These are phyloP conservation scores for Phalacrocorax brasilianus DNA, from an alignment of 2,113 vertebrate species.

Conservation along the genomic window DNA sequence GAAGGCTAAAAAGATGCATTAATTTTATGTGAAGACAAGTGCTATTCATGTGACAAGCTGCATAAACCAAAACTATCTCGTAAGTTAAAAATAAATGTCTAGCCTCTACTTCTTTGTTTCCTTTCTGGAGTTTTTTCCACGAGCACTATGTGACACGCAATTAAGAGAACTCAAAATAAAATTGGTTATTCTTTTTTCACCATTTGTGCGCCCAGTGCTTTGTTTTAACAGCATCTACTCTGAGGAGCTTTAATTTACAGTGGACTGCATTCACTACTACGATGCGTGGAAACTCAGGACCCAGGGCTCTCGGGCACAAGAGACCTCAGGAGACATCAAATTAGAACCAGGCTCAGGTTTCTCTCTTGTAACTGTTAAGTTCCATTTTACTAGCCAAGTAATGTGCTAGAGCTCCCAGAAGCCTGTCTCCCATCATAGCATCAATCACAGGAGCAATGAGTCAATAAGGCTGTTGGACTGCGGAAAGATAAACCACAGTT, in stretches of 20 bases:
- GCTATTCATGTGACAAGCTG: neutral
- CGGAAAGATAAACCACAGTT: neutral
- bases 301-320: neutral
- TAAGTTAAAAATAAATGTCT: constrained; percentile 5
- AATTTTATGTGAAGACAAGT: neutral
- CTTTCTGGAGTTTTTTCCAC: neutral
- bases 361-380: neutral
- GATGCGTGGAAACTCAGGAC: neutral
- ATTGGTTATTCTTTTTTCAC: neutral
- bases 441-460: neutral
- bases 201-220: neutral
- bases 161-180: neutral
- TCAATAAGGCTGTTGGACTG: neutral
- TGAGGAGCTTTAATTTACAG: neutral
- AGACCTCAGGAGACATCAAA: neutral
- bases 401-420: neutral
- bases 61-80: neutral
- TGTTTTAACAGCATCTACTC: neutral
- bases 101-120: neutral
- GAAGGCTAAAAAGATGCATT: neutral
- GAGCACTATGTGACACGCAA: neutral
- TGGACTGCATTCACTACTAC: fast-evolving
- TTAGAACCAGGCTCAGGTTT: neutral
- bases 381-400: neutral
- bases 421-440: neutral